Evolutionary conservation across 2,797 vertebrate genomes (phyloP), one percentile per base, ranked within the genome.

Genomic region (Parotocinclus haroldoi): DNA sequence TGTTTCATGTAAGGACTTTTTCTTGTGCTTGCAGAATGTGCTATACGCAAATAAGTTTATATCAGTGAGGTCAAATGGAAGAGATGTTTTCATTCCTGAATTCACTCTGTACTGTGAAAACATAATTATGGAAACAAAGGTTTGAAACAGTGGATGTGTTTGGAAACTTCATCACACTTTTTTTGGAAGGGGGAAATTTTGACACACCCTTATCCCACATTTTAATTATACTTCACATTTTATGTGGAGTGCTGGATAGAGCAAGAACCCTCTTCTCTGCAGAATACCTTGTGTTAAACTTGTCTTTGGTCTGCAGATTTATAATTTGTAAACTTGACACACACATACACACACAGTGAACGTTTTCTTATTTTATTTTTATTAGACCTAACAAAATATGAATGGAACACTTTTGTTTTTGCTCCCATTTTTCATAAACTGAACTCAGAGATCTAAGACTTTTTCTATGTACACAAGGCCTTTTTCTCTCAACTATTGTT

Each of bases 91-190:
- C 27, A 27, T 2, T 27, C 27, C 27, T 27, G 27, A 65, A 57
- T 58, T 59, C 56, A 37, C 63, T 45, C 6, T 58, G 8, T 13
- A 40, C 36, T 66, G 12, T 36, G 40, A 52, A 53, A 50, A 75
- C 73, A 75, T 68, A 27, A 27, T 27, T 27, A 27, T 27, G 27
- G 27, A 27, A 27, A 27, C 27, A 27, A 27, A 27, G 27, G 5
- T 76, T 76, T 71, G 18, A 64, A 67, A 64, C 62, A 63, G 69
- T 39, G 63, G 37, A 71, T 70, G 60, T 59, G 51, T 71, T 76
- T 48, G 80, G 75, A 78, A 80, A 73, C 58, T 73, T 74, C 68
- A 76, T 62, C 68, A 58, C 60, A 73, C 74, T 82, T 78, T 67
- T 74, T 73, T 58, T 71, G 45, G 52, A 56, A 61, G 58, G 56